phyloP scores from a whole-genome alignment of 2,888 invertebrate genomes.

The Lochmaea crataegi region DNA sequence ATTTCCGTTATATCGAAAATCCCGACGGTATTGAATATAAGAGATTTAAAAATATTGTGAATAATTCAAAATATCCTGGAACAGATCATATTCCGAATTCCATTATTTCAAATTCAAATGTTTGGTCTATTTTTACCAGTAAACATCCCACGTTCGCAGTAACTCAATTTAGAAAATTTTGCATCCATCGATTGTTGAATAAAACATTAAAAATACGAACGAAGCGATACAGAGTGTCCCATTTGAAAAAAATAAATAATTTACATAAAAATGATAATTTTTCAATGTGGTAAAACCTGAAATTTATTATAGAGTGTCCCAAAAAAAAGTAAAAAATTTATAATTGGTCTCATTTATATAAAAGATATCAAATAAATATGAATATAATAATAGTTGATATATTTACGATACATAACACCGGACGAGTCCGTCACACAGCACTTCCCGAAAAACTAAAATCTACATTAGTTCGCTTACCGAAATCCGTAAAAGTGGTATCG shows the following conservation, averaged over 20 bases:
- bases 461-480: constrained; percentile 57
- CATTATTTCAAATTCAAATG: constrained; percentile 2
- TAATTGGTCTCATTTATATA: not conserved
- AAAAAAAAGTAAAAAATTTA: too few relatives aligned
- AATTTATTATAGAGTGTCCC: too few relatives aligned
- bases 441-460: constrained; percentile 61
- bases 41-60: constrained; percentile 5
- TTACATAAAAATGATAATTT: too few relatives aligned
- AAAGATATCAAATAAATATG: constrained; percentile 29
- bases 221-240: too few relatives aligned
- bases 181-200: not conserved
- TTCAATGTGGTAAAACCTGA: too few relatives aligned
- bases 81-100: constrained; percentile 5
- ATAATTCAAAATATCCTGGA: not conserved
- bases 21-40: not conserved
- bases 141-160: not conserved
- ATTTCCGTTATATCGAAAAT: not conserved
- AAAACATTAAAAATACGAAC: not conserved
- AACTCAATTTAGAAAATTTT: not conserved
- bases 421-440: constrained; percentile 58
- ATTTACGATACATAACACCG: not conserved
- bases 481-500: constrained; percentile 58
- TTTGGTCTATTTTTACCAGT: not conserved
- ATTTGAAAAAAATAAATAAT: not conserved
- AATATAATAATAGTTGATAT: constrained; percentile 5